A percentile compares a stretch with the other conserved stretches of the same genome.
Conservation (phyloP, 2,113 vertebrate genomes). For the Budorcas taxicolor region DNA sequence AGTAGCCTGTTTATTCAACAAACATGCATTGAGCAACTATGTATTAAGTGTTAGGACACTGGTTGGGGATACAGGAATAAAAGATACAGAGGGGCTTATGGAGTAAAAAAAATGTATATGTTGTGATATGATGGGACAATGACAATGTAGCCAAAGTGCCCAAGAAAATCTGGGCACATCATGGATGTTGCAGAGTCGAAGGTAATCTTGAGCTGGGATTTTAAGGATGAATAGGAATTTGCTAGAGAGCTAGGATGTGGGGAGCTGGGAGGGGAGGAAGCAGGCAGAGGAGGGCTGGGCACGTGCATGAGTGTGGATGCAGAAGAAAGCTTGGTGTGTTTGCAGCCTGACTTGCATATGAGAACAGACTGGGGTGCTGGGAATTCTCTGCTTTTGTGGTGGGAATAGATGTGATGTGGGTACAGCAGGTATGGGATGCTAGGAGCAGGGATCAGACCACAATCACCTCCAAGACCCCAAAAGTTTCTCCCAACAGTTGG, state of each 20-base stretch:
- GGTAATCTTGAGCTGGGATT: not conserved
- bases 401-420: not conserved
- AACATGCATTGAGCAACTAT: not conserved
- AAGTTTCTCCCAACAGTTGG: not conserved
- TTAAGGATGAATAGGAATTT: not conserved
- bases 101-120: not conserved
- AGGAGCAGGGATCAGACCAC: not conserved
- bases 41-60: not conserved
- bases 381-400: not conserved
- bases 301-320: not conserved
- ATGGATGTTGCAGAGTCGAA: not conserved
- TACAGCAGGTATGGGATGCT: not conserved
- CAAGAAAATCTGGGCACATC: not conserved
- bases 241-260: not conserved
- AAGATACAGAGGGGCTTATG: not conserved
- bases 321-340: not conserved
- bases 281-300: not conserved
- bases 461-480: not conserved
- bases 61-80: not conserved
- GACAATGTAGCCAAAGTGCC: not conserved
- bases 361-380: not conserved
- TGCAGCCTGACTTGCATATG: not conserved
- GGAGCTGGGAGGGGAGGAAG: not conserved
- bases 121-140: not conserved
- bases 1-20: not conserved